Conservation (phyloP, 2,888 invertebrate species). For the Germaria angustata region DNA sequence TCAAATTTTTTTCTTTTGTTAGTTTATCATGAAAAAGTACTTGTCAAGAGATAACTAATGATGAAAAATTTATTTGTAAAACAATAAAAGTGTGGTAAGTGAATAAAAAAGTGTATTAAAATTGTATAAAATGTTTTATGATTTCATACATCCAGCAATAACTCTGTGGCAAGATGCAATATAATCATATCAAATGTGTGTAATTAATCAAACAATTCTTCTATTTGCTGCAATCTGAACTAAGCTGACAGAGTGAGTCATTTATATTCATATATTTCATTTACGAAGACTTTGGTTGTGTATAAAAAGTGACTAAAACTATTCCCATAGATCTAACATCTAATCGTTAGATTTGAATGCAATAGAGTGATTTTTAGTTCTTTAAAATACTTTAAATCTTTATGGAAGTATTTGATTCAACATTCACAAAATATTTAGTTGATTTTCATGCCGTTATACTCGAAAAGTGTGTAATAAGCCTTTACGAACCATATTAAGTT, state of each 20-base stretch:
- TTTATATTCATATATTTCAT: not conserved
- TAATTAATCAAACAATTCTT: not conserved
- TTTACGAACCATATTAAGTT: constrained; percentile 7
- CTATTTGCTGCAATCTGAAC: not conserved
- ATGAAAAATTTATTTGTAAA: constrained; percentile 55
- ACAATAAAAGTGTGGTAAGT: constrained; percentile 67
- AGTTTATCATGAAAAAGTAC: constrained; percentile 60
- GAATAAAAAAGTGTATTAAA: constrained; percentile 10
- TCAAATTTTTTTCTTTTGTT: not conserved
- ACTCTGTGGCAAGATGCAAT: not conserved
- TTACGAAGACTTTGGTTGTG: too few species aligned
- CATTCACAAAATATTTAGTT: constrained; percentile 1
- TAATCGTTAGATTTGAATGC: not conserved
- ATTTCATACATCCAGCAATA: not conserved
- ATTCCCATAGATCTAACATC: too few species aligned
- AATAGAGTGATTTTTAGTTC: not conserved
- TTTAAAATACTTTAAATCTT: not conserved
- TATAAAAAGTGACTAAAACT: too few species aligned
- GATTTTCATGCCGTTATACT: constrained; percentile 42
- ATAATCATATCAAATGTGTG: not conserved
- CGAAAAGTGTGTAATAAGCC: constrained; percentile 49
- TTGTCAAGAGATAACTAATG: constrained; percentile 65
- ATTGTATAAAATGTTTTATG: not conserved
- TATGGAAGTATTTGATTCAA: constrained; percentile 3
- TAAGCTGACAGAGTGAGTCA: not conserved